phyloP scores from a whole-genome alignment of 2,113 vertebrate species.

The Hippolais icterina region DNA sequence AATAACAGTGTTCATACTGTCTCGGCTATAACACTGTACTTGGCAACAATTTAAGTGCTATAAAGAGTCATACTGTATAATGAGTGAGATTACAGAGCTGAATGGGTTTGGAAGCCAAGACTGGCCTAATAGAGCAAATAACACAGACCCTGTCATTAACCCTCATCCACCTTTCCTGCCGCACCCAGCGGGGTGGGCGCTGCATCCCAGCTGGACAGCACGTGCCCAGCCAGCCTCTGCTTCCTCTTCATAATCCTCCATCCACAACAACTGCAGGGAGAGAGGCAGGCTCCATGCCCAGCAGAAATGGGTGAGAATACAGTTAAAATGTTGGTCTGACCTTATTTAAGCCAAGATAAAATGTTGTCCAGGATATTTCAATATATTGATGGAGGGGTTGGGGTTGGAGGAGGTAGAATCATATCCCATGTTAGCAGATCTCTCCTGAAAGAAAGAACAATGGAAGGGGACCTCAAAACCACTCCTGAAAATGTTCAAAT shows the following conservation, averaged over 20 bases:
- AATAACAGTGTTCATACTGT: slow-evolving; percentile 65
- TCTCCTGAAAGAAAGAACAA: neutral
- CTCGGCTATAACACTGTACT: slow-evolving; percentile 28
- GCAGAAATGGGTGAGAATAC: neutral
- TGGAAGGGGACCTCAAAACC: neutral
- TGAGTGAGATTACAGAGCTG: slow-evolving; percentile 72
- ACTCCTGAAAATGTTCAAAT: neutral
- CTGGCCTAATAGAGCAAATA: slow-evolving; percentile 46
- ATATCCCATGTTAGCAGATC: neutral
- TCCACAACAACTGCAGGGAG: neutral
- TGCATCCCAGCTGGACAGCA: neutral
- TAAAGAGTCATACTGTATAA: slow-evolving; percentile 53
- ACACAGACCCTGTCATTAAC: slow-evolving; percentile 49
- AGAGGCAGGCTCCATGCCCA: neutral
- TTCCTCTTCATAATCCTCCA: neutral
- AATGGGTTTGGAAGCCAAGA: slow-evolving; percentile 71
- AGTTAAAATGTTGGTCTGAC: neutral
- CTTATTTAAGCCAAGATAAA: neutral
- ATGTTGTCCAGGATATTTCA: neutral
- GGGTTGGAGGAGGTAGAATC: neutral
- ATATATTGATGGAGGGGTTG: too few species aligned
- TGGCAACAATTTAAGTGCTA: slow-evolving; percentile 67
- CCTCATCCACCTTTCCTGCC: slow-evolving; percentile 9
- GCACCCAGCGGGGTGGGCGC: neutral
- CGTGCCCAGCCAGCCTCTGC: neutral